Conservation (phyloP, 2,797 vertebrate species). For the Hoplostethus atlanticus region DNA sequence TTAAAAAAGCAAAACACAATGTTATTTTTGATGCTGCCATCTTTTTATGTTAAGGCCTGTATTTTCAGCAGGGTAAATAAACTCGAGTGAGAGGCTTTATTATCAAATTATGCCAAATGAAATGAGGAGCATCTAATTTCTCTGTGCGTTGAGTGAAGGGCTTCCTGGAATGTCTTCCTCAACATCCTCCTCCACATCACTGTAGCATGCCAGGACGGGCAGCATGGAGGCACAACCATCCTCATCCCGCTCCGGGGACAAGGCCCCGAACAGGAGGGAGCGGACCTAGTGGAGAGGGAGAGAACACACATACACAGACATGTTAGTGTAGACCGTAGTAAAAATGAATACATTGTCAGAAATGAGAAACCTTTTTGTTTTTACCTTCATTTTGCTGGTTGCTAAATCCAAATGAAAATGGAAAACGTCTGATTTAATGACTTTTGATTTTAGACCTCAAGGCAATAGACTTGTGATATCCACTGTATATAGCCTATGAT, state of each 20-base stretch:
- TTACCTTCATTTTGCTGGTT: background rate
- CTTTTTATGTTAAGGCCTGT: background rate
- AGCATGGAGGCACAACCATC: conserved; percentile 31
- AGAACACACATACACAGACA: background rate
- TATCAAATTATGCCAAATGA: background rate
- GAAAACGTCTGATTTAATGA: too few species aligned
- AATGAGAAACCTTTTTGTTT: background rate
- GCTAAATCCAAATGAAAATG: too few species aligned
- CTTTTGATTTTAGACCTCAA: too few species aligned
- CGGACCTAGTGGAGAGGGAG: conserved; percentile 80
- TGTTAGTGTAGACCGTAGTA: background rate
- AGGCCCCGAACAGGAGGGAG: conserved; percentile 90
- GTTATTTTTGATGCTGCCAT: background rate
- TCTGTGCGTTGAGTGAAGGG: conserved; percentile 24
- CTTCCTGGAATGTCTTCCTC: conserved; percentile 33
- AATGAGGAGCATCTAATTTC: background rate
- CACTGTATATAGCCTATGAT: background rate
- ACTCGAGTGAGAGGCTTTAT: background rate
- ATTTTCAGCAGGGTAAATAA: background rate
- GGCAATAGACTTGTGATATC: too few species aligned
- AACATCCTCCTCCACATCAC: conserved; percentile 85
- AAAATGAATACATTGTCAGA: background rate
- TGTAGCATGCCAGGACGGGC: conserved; percentile 84
- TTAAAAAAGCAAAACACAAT: background rate
- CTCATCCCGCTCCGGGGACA: conserved; percentile 73